A percentile compares a stretch with the other conserved stretches of the same genome.
phyloP scores from a whole-genome alignment of 2,888 invertebrate species.

The Leptinotarsa rubiginosa region DNA sequence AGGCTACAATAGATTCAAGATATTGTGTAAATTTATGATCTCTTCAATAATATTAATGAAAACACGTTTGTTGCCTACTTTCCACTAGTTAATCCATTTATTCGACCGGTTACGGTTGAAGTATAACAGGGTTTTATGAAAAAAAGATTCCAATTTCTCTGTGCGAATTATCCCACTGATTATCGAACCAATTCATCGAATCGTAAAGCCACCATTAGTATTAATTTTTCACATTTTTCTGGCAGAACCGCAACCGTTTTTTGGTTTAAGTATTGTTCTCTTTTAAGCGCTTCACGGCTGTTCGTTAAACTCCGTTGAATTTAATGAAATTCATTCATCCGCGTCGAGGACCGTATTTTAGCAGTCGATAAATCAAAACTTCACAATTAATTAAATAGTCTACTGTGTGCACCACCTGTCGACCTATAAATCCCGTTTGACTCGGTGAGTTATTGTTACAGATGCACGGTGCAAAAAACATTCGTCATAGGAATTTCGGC shows the following conservation, averaged over 20 bases:
- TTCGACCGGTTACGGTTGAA: too few relatives aligned
- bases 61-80: too few relatives aligned
- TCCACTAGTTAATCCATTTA: too few relatives aligned
- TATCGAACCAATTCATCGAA: background rate
- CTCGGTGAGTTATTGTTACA: slow-evolving; percentile 22
- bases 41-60: too few relatives aligned
- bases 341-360: slow-evolving; percentile 45
- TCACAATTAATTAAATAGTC: slow-evolving; percentile 55
- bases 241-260: background rate
- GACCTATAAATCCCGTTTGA: slow-evolving; percentile 45
- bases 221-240: background rate
- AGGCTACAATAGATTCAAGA: too few relatives aligned
- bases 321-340: slow-evolving; percentile 49
- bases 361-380: slow-evolving; percentile 55
- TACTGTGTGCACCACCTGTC: slow-evolving; percentile 49
- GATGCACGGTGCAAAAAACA: slow-evolving; percentile 5
- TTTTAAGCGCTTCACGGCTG: background rate
- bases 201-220: background rate
- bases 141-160: too few relatives aligned
- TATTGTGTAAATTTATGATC: too few relatives aligned
- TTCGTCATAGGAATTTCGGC: slow-evolving; percentile 1
- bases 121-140: too few relatives aligned
- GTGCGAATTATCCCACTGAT: background rate
- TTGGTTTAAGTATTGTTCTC: background rate
- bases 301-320: slow-evolving; percentile 26